phyloP scores from a whole-genome alignment of 2,113 vertebrate species.

The Condylura cristata region DNA sequence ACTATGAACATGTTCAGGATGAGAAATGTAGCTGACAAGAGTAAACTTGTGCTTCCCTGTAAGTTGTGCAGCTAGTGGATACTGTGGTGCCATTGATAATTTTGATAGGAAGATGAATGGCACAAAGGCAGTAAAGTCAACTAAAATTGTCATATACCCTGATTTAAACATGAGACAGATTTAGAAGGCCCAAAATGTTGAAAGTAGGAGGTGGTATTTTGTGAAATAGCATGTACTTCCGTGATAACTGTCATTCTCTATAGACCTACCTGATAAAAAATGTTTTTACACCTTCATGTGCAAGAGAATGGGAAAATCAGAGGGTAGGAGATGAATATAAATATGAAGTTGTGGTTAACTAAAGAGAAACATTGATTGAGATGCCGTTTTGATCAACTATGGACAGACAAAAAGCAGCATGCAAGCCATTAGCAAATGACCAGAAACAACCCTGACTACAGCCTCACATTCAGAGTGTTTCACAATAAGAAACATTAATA shows the following conservation, averaged over 20 bases:
- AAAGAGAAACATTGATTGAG: constrained; percentile 54
- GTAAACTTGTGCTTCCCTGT: constrained; percentile 47
- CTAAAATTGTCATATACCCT: constrained; percentile 61
- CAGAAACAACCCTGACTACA: constrained; percentile 99
- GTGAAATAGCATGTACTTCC: constrained; percentile 51
- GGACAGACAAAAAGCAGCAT: constrained; percentile 88
- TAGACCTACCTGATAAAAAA: constrained; percentile 46
- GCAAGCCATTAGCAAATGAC: constrained; percentile 95
- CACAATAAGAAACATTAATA: constrained; percentile 98
- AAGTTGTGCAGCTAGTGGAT: constrained; percentile 29
- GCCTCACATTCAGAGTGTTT: constrained; percentile 97
- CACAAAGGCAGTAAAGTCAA: constrained; percentile 33
- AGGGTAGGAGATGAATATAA: constrained; percentile 18
- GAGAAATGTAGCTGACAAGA: constrained; percentile 28
- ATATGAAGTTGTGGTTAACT: constrained; percentile 41
- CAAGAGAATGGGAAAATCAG: background rate
- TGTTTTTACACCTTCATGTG: background rate
- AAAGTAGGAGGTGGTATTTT: constrained; percentile 47
- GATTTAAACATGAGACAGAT: constrained; percentile 49
- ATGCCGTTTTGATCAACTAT: constrained; percentile 70
- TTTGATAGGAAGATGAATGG: constrained; percentile 40
- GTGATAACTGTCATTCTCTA: constrained; percentile 33
- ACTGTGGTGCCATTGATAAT: constrained; percentile 37
- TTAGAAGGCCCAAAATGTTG: constrained; percentile 40
- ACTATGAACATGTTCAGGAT: constrained; percentile 37